These are phyloP conservation scores for Australoheros scitulus DNA, from an alignment of 2,113 vertebrate species.

Conservation along the genomic window DNA sequence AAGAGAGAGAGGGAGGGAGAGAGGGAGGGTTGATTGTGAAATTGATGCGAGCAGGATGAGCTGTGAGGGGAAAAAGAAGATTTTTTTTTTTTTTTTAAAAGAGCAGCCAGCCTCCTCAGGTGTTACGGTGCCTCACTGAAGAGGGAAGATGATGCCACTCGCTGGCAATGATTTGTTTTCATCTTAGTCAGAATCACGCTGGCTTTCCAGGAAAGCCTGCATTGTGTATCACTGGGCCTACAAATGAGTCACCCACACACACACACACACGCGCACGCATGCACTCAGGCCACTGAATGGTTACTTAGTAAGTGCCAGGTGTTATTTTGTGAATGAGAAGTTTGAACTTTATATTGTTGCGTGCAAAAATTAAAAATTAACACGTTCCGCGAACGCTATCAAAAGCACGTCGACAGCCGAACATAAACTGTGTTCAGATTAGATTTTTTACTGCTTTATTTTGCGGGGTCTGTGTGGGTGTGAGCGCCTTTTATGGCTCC, in stretches of 20 bases:
- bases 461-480: conserved; percentile 48
- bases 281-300: conserved; percentile 1
- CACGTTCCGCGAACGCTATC: neutral
- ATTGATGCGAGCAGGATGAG: neutral
- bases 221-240: conserved; percentile 30
- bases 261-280: conserved; percentile 13
- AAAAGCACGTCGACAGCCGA: neutral
- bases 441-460: conserved; percentile 54
- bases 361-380: conserved; percentile 12
- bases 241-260: conserved; percentile 38
- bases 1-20: neutral
- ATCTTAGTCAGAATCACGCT: conserved; percentile 15
- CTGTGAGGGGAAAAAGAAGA: neutral
- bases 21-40: neutral
- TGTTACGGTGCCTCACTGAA: conserved; percentile 7
- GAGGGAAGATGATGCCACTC: conserved; percentile 20
- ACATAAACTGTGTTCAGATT: conserved; percentile 24
- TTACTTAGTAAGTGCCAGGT: conserved; percentile 19
- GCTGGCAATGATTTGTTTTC: conserved; percentile 45
- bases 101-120: conserved; percentile 20
- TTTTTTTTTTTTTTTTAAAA: too few relatives aligned
- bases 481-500: conserved; percentile 49
- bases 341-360: conserved; percentile 39
- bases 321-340: conserved; percentile 58
- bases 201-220: conserved; percentile 57